Evolutionary conservation across 2,797 vertebrate genomes (phyloP).

Genomic region (Anableps anableps): DNA sequence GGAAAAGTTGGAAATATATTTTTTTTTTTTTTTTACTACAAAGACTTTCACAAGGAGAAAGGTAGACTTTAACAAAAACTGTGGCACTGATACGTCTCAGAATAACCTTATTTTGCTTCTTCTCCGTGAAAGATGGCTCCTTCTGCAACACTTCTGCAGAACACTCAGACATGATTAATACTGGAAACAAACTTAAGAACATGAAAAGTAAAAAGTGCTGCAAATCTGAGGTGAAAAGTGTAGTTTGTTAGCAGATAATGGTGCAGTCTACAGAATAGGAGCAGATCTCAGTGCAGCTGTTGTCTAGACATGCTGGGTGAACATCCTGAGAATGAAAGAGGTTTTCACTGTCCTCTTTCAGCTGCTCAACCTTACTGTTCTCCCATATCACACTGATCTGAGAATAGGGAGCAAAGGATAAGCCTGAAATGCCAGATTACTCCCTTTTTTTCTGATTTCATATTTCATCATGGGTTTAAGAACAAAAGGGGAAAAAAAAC

Average conservation of each 20-base stretch:
- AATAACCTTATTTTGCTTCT: not conserved
- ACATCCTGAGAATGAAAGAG: slow-evolving; percentile 26
- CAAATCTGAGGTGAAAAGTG: not conserved
- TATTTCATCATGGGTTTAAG: slow-evolving; percentile 35
- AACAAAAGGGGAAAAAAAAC: slow-evolving; percentile 25
- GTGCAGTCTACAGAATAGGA: not conserved
- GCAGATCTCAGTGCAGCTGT: slow-evolving; percentile 26
- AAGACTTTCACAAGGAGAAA: not conserved
- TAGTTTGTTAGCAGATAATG: slow-evolving; percentile 25
- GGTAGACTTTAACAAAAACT: not conserved
- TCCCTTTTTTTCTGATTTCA: slow-evolving; percentile 46
- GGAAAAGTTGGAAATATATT: not conserved
- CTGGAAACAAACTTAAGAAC: not conserved
- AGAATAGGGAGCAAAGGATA: slow-evolving; percentile 46
- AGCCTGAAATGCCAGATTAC: slow-evolving; percentile 45
- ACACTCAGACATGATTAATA: not conserved
- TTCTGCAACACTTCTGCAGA: not conserved
- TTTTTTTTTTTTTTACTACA: not conserved
- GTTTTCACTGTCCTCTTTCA: slow-evolving; percentile 31
- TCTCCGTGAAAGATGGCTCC: not conserved
- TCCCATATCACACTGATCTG: slow-evolving; percentile 39
- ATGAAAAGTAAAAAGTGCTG: not conserved
- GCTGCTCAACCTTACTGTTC: slow-evolving; percentile 35
- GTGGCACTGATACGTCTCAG: not conserved
- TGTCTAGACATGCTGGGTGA: slow-evolving; percentile 36